Base-by-base conservation (phyloP, 2,888 invertebrate genomes). In the Agrotis clavis region DNA sequence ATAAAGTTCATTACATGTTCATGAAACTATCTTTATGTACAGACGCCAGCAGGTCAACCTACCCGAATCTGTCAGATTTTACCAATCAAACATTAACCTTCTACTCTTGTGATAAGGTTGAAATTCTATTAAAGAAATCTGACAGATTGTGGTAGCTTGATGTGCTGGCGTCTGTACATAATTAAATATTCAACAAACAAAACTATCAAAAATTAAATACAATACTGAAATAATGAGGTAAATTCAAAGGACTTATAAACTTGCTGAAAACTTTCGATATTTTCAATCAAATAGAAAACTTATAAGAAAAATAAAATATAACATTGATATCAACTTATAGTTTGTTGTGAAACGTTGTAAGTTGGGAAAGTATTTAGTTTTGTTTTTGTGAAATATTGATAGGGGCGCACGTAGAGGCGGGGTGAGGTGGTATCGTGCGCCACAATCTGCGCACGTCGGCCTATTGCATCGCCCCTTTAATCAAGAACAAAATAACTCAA, bases 391-490 rank as follows among this genome's bases (percentile, higher is more conserved):
- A 77, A 76, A 71, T 75, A 70, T 79, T 63, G 74, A 74, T 75
- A 77, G 79, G 63, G 45, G 71, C 62, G 62, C 73, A 77, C 79
- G 80, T 70, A 73, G 77, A 69, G 60, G 62, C 54, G 71, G 63
- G 65, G 85, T 84, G 75, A 54, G 54, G 63, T 66, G 68, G 69
- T 89, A 89, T 88, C 89, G 72, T 50, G 67, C 67, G 66, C 84
- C 81, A 83, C 86, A 86, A 90, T 92, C 89, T 85, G 87, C 83
- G 84, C 88, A 90, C 88, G 90, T 89, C 87, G 80, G 14, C 66
- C 81, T 84, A 86, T 89, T 87, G 87, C 83, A 84, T 41, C 41
- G 41, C 41, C 11, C 11, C 41, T 41, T 35, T 35, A 41, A 4
- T 41, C 41, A 41, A 41, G 9, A 41, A 41, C 41, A 11, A 41